Percentiles rank a stretch among this genome's conserved stretches.
Conservation (phyloP, 2,888 invertebrate species). For the Orthosia cruda region DNA sequence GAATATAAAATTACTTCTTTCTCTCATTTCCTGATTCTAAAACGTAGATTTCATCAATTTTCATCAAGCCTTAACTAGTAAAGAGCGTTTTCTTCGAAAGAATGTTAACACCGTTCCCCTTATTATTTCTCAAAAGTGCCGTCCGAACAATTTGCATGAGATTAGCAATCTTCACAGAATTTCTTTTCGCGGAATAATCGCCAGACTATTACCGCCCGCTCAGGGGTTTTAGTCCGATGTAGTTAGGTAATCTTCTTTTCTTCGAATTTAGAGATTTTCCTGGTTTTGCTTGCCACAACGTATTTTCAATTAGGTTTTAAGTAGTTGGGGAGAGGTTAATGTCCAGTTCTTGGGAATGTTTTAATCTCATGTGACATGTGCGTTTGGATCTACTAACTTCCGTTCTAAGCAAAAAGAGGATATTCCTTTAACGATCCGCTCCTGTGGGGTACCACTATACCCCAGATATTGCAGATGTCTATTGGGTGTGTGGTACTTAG, state of each 20-base stretch:
- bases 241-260: slow-evolving; percentile 19
- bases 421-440: too few species aligned
- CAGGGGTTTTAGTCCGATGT: slow-evolving; percentile 25
- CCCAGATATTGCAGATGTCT: too few species aligned
- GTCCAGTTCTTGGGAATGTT: background rate
- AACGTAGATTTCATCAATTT: slow-evolving; percentile 1
- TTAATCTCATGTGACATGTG: too few species aligned
- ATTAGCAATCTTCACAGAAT: slow-evolving; percentile 45
- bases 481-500: too few species aligned
- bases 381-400: background rate
- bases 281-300: background rate
- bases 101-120: slow-evolving; percentile 36
- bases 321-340: background rate
- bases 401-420: background rate
- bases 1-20: too few species aligned
- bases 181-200: slow-evolving; percentile 54
- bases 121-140: slow-evolving; percentile 42
- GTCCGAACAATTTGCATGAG: slow-evolving; percentile 42
- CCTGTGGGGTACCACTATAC: too few species aligned
- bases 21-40: slow-evolving; percentile 7
- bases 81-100: slow-evolving; percentile 30
- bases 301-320: slow-evolving; percentile 13
- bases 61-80: slow-evolving; percentile 15
- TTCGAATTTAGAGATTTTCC: slow-evolving; percentile 28
- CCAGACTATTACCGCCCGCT: slow-evolving; percentile 17